Evolutionary conservation across 2,888 invertebrate genomes (phyloP).

Genomic region (Lumbricus terrestris): DNA sequence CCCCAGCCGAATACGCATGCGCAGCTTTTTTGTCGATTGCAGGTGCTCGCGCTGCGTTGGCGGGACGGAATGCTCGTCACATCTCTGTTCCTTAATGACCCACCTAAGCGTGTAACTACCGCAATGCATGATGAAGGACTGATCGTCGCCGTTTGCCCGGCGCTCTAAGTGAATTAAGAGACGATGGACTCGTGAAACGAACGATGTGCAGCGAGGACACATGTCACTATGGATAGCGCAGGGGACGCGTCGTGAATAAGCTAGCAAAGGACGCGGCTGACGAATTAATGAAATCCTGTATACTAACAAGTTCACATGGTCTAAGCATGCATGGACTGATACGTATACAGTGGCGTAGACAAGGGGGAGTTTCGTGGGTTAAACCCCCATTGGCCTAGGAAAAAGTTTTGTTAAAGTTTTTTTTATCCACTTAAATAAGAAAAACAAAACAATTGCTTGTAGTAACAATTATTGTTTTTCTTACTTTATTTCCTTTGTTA

Average conservation of each 20-base stretch:
- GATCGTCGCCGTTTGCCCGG: background rate
- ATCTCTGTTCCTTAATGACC: background rate
- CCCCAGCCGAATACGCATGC: background rate
- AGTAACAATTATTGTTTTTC: no score
- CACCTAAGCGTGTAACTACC: constrained; percentile 13
- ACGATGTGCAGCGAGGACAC: background rate
- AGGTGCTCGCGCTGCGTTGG: background rate
- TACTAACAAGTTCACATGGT: background rate
- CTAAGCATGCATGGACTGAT: no score
- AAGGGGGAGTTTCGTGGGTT: no score
- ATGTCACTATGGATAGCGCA: background rate
- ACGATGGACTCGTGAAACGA: background rate
- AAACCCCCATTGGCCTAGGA: no score
- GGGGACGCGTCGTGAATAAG: background rate
- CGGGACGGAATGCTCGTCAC: background rate
- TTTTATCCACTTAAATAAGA: no score
- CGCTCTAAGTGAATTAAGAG: background rate
- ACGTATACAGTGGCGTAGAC: no score
- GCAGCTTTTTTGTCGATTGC: background rate
- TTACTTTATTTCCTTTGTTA: no score
- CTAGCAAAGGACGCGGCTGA: background rate
- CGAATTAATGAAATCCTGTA: background rate
- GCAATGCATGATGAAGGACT: constrained; percentile 8
- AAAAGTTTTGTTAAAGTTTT: no score
- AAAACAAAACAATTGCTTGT: no score